Percentiles rank a stretch among this genome's conserved stretches.
Evolutionary conservation across 2,113 vertebrate genomes (phyloP).

Genomic region (Hiodon alosoides): DNA sequence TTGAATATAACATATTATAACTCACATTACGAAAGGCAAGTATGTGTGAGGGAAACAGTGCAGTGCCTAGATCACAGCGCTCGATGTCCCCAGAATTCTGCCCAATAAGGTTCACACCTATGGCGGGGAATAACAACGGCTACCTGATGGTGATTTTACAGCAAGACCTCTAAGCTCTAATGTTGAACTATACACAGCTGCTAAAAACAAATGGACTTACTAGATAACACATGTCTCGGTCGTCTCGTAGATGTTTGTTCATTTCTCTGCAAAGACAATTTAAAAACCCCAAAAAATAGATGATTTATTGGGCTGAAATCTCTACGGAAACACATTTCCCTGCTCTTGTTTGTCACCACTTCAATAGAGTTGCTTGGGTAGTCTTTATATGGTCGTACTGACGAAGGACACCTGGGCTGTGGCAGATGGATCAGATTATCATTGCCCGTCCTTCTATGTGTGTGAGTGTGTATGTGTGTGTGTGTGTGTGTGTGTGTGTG

Average conservation of each 20-base stretch:
- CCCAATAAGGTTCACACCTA: background rate
- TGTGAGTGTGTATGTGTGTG: too few relatives aligned
- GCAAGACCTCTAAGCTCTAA: too few relatives aligned
- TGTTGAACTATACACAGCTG: background rate
- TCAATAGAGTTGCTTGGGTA: too few relatives aligned
- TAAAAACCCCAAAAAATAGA: background rate
- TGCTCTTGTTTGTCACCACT: too few relatives aligned
- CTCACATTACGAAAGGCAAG: background rate
- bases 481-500: too few relatives aligned
- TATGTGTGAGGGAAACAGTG: background rate
- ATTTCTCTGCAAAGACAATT: slow-evolving; percentile 71
- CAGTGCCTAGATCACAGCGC: background rate
- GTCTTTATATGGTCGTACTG: too few relatives aligned
- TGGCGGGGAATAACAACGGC: background rate
- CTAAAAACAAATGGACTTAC: slow-evolving; percentile 39
- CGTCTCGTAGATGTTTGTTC: slow-evolving; percentile 86
- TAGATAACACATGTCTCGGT: slow-evolving; percentile 68
- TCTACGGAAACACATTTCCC: background rate
- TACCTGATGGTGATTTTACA: background rate
- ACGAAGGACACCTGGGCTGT: too few relatives aligned
- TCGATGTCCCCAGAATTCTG: background rate
- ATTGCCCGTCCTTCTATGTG: too few relatives aligned
- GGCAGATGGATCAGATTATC: too few relatives aligned
- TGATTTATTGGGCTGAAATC: background rate
- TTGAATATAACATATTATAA: background rate